A percentile compares a stretch with the other conserved stretches of the same genome.
These are phyloP conservation scores for Ylistrum balloti DNA, from an alignment of 1,140 invertebrate genomes.

Conservation along the genomic window DNA sequence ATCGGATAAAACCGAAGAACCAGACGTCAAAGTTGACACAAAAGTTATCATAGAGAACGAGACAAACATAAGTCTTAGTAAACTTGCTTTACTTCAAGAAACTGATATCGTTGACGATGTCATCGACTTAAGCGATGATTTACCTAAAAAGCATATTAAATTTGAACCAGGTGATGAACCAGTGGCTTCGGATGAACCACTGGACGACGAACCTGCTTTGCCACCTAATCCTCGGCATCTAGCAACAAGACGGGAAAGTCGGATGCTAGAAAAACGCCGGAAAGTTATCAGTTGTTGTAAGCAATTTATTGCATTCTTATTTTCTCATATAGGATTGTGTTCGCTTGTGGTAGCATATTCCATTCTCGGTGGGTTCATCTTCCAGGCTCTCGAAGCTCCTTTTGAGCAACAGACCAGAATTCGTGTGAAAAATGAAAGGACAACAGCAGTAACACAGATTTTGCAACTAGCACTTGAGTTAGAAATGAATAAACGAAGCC, in stretches of 20 bases:
- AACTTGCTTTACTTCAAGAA: constrained; percentile 53
- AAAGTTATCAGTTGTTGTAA: constrained; percentile 74
- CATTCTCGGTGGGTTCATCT: constrained; percentile 95
- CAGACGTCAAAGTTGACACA: constrained; percentile 53
- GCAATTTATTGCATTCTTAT: constrained; percentile 82
- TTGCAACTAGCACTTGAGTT: constrained; percentile 58
- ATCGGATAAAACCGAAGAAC: constrained; percentile 35
- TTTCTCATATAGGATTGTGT: constrained; percentile 93
- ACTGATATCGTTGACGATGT: constrained; percentile 58
- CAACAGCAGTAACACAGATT: constrained; percentile 53
- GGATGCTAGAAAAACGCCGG: constrained; percentile 64
- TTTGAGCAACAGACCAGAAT: constrained; percentile 63
- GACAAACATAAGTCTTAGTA: constrained; percentile 61
- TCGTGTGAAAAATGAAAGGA: constrained; percentile 54
- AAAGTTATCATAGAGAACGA: constrained; percentile 68
- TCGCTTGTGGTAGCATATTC: constrained; percentile 97
- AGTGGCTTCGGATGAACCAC: constrained; percentile 51
- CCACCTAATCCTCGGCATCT: constrained; percentile 51
- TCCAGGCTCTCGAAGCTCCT: constrained; percentile 90
- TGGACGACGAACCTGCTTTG: constrained; percentile 58
- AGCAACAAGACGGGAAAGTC: constrained; percentile 65
- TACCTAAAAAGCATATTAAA: constrained; percentile 53
- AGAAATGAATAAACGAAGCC: constrained; percentile 45
- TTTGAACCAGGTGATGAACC: constrained; percentile 57
- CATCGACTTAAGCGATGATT: constrained; percentile 50